Conservation (phyloP, 2,113 vertebrate species). For the Rhombomys opimus region DNA sequence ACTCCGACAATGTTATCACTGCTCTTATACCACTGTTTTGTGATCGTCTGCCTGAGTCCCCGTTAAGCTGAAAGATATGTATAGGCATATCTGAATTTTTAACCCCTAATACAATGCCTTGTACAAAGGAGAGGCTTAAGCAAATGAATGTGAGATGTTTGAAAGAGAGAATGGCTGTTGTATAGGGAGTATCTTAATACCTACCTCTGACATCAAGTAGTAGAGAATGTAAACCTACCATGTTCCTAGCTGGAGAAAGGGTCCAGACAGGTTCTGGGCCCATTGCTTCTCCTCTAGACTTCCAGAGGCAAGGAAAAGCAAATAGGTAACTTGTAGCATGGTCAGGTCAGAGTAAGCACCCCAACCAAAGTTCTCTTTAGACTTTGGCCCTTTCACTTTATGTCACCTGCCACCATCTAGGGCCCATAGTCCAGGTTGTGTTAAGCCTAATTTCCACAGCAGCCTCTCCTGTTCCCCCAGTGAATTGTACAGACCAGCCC, state of each 20-base stretch:
- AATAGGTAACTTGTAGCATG: neutral
- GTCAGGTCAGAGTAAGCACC: neutral
- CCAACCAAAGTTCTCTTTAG: neutral
- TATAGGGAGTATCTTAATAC: neutral
- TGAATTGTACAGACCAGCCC: neutral
- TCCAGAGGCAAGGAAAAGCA: neutral
- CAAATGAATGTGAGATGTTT: neutral
- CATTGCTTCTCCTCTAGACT: neutral
- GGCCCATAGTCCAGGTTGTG: neutral
- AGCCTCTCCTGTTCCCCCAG: neutral
- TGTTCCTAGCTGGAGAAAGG: neutral
- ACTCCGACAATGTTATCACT: neutral
- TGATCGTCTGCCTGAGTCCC: constrained; percentile 34
- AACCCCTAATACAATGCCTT: neutral
- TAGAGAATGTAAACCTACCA: neutral
- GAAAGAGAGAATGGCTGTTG: neutral
- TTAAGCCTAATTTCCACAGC: neutral
- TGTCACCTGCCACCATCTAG: neutral
- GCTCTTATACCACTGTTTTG: constrained; percentile 11
- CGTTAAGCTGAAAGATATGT: constrained; percentile 2
- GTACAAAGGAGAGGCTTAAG: neutral
- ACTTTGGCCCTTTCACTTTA: neutral
- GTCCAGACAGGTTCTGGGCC: neutral
- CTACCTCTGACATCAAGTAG: neutral
- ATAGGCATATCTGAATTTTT: neutral